phyloP scores from a whole-genome alignment of 2,113 vertebrate species.

The Strix aluco region DNA sequence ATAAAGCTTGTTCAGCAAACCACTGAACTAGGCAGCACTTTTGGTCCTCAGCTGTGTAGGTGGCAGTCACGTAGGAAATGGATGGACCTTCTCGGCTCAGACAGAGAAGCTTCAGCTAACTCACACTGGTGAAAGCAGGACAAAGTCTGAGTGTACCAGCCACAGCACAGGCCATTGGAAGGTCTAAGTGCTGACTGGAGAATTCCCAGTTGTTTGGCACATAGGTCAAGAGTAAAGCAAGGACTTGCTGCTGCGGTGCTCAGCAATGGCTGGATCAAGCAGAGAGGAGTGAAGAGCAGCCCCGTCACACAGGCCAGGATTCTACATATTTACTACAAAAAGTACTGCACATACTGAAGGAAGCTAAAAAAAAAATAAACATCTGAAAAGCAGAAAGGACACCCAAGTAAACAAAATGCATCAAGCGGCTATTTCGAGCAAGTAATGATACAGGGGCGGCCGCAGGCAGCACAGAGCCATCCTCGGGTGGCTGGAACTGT shows the following conservation, averaged over 20 bases:
- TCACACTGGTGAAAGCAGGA: background rate
- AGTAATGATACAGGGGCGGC: background rate
- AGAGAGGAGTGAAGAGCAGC: background rate
- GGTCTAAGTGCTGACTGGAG: background rate
- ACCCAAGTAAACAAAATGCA: background rate
- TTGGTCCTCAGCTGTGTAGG: background rate
- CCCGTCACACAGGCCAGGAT: background rate
- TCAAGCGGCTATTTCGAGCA: background rate
- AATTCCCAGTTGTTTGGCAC: background rate
- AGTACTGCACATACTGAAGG: background rate
- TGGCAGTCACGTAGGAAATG: fast-evolving
- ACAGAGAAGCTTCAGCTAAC: background rate
- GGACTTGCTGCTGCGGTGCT: background rate
- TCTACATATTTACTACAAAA: background rate
- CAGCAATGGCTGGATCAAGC: background rate
- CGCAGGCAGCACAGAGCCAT: background rate
- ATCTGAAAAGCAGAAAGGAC: background rate
- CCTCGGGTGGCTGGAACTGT: background rate
- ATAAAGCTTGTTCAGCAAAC: background rate
- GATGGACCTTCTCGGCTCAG: background rate
- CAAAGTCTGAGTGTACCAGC: background rate
- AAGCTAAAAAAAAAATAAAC: background rate
- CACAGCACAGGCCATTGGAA: background rate
- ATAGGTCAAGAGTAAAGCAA: background rate
- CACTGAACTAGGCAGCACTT: background rate